phyloP scores from a whole-genome alignment of 2,888 invertebrate species.

The Ditylenchus weischeri region DNA sequence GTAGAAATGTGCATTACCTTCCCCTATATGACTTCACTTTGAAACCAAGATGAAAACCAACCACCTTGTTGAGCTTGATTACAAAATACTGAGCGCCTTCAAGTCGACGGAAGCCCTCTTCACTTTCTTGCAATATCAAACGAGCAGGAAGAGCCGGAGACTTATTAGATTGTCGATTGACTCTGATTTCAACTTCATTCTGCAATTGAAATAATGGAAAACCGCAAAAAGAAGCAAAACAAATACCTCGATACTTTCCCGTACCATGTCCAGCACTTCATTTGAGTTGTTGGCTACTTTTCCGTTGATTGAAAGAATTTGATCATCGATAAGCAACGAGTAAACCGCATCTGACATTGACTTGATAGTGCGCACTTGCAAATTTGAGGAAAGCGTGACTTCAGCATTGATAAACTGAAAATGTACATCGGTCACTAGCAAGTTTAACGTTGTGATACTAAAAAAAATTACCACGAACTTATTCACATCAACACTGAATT shows the following conservation, averaged over 20 bases:
- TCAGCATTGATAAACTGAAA: constrained; percentile 8
- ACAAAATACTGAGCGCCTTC: constrained; percentile 1
- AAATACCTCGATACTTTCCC: not conserved
- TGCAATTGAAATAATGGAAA: not conserved
- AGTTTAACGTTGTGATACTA: too few species aligned
- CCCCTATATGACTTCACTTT: not conserved
- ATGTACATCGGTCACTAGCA: too few species aligned
- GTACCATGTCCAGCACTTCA: not conserved
- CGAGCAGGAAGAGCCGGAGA: not conserved
- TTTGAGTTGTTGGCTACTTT: not conserved
- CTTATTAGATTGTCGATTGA: constrained; percentile 2
- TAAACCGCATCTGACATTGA: constrained; percentile 2
- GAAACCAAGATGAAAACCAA: not conserved
- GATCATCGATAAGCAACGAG: constrained; percentile 9
- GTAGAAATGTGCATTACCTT: too few species aligned
- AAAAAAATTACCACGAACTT: too few species aligned
- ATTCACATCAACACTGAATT: too few species aligned
- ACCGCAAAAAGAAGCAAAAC: too few species aligned
- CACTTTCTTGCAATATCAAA: not conserved
- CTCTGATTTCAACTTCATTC: not conserved
- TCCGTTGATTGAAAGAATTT: constrained; percentile 7
- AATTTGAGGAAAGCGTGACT: constrained; percentile 1
- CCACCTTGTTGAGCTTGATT: not conserved
- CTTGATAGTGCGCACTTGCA: not conserved
- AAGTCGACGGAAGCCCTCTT: not conserved